Evolutionary conservation across 2,113 vertebrate species (phyloP), one percentile per base, ranked within the genome.

Genomic region (Hepsetus odoe): DNA sequence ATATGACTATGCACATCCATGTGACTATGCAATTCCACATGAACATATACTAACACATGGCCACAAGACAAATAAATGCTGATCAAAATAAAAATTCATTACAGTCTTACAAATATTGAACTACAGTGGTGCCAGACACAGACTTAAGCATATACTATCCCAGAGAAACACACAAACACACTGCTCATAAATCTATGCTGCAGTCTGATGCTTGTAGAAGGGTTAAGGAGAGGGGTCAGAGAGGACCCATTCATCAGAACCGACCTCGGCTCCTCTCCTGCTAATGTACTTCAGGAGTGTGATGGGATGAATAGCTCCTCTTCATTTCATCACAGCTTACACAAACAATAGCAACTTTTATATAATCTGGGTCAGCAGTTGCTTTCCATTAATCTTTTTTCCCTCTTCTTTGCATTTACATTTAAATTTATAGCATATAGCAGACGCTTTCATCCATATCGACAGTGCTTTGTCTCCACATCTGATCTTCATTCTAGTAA

Each of bases 171-270:
- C 67, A 83, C 38, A 83, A 76, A 70, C 10, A 78, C 87, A 87
- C 80, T 83, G 81, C 85, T 86, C 86, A 89, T 93, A 90, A 90
- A 92, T 92, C 86, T 88, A 75, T 22, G 35, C n/a, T 55, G 55
- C 67, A 80, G 80, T 77, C 81, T 80, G 80, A 77, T 81, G 82
- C 85, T 80, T 84, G 83, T 68, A 80, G 74, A 80, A 79, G 83
- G 49, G 59, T 28, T 86, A 85, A 85, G 82, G 81, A 38, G 81
- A 84, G 84, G 83, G 81, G 83, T 88, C 86, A 83, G 20, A 8
- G 20, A 87, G 82, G 86, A 78, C 80, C 77, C 86, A 87, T 91
- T 85, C 87, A 90, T 91, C 90, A 88, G 76, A 85, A 82, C 82
- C 83, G 80, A 82, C 82, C 79, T 79, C 82, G 80, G 74, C 81